A percentile compares a stretch with the other conserved stretches of the same genome.
These are phyloP conservation scores for Gibbula magus DNA, from an alignment of 2,888 invertebrate genomes.

Conservation along the genomic window DNA sequence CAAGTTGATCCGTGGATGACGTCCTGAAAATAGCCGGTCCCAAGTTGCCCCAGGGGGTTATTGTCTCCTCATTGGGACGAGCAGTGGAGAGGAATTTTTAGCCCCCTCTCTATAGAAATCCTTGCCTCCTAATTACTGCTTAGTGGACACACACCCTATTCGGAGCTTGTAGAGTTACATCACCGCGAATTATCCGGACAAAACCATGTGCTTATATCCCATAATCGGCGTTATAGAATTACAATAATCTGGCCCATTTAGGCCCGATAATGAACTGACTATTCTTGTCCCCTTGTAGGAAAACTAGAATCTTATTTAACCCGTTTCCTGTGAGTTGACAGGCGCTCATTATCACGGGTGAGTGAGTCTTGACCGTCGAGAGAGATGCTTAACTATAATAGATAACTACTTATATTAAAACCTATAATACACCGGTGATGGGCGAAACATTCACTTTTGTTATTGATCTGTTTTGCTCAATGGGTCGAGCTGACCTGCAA, in stretches of 20 bases:
- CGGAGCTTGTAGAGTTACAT: background rate
- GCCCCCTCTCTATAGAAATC: background rate
- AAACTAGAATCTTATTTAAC: conserved; percentile 4
- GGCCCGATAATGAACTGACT: conserved; percentile 12
- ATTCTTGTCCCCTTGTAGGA: background rate
- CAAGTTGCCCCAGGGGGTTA: background rate
- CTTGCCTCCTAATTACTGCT: background rate
- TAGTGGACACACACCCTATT: background rate
- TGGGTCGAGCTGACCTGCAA: background rate
- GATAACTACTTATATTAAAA: conserved; percentile 15
- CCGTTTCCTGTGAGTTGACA: conserved; percentile 12
- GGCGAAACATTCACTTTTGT: background rate
- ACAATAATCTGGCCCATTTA: conserved; percentile 10
- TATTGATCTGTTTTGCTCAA: background rate
- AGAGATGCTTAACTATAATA: background rate
- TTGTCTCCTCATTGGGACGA: conserved; percentile 13
- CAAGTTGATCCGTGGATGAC: background rate
- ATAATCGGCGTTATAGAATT: conserved; percentile 21
- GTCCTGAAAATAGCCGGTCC: background rate
- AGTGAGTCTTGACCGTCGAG: background rate
- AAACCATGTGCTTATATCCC: conserved; percentile 19
- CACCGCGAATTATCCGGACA: conserved; percentile 16
- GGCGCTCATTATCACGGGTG: conserved; percentile 15
- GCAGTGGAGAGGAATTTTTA: conserved; percentile 4
- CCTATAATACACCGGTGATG: background rate